Conservation (phyloP, 1,140 invertebrate species). For the Plodia interpunctella region DNA sequence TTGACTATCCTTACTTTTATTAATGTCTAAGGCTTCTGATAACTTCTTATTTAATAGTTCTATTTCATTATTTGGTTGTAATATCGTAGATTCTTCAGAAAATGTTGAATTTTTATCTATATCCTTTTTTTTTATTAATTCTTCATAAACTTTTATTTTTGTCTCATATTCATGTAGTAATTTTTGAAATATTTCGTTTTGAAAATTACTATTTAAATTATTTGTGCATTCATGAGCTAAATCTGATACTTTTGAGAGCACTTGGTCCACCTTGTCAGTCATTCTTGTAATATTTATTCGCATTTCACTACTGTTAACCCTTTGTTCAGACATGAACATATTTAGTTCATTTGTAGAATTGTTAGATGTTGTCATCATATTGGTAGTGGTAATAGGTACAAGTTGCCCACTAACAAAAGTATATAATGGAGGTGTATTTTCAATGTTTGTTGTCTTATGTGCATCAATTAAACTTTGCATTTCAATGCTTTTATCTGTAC, state of each 20-base stretch:
- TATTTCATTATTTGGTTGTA: constrained; percentile 22
- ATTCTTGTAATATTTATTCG: constrained; percentile 60
- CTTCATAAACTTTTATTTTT: constrained; percentile 57
- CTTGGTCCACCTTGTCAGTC: constrained; percentile 52
- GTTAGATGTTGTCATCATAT: constrained; percentile 19
- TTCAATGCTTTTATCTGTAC: constrained; percentile 28
- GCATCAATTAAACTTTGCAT: constrained; percentile 24
- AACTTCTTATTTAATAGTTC: constrained; percentile 25
- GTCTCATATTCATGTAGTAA: constrained; percentile 59
- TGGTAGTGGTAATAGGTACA: constrained; percentile 32
- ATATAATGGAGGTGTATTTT: constrained; percentile 21
- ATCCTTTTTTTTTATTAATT: constrained; percentile 39
- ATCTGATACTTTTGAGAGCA: constrained; percentile 41
- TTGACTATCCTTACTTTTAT: constrained; percentile 35
- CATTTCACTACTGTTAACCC: constrained; percentile 59
- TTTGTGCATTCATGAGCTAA: constrained; percentile 23
- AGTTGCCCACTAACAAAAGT: constrained; percentile 30
- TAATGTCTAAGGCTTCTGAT: constrained; percentile 21
- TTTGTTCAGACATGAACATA: constrained; percentile 59
- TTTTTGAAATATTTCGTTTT: constrained; percentile 50
- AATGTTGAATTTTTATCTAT: constrained; percentile 18
- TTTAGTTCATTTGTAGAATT: constrained; percentile 31
- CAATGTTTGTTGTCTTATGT: constrained; percentile 22
- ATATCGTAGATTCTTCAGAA: constrained; percentile 19
- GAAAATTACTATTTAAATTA: constrained; percentile 24